Conservation (phyloP, 2,113 vertebrate genomes). For the Mola mola region DNA sequence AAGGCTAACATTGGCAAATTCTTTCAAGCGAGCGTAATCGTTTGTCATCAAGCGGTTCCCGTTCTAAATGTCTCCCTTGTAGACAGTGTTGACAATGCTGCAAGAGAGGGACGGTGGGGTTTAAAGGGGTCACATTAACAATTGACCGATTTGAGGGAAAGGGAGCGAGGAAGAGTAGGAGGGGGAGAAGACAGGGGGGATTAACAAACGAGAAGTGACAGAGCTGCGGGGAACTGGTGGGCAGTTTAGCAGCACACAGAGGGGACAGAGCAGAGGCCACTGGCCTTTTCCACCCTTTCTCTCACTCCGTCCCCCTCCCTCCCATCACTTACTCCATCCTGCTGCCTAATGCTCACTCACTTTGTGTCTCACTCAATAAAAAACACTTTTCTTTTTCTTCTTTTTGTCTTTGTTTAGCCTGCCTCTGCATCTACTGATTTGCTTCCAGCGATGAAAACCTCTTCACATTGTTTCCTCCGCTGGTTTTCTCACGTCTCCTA, state of each 20-base stretch:
- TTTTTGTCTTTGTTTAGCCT: constrained; percentile 8
- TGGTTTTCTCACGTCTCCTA: background rate
- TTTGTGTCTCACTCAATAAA: constrained; percentile 42
- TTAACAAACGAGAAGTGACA: constrained; percentile 76
- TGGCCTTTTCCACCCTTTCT: constrained; percentile 70
- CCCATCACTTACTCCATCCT: constrained; percentile 31
- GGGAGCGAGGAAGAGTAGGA: constrained; percentile 58
- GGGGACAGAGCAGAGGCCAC: constrained; percentile 74
- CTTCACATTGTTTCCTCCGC: background rate
- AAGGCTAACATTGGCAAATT: background rate
- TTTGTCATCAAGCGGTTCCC: constrained; percentile 24
- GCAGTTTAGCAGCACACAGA: constrained; percentile 70
- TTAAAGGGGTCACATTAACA: constrained; percentile 78
- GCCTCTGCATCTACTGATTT: background rate
- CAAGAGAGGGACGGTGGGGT: constrained; percentile 54
- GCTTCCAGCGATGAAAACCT: background rate
- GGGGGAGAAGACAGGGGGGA: constrained; percentile 64
- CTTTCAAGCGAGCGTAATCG: background rate
- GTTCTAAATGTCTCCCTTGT: constrained; percentile 43
- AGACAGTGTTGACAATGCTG: constrained; percentile 58
- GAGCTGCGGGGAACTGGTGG: constrained; percentile 75
- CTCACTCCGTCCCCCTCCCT: constrained; percentile 56
- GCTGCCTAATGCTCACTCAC: constrained; percentile 52
- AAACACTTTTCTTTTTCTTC: constrained; percentile 17
- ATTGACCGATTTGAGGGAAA: constrained; percentile 71